Base-by-base conservation (phyloP, 2,113 vertebrate species). In the Neogale vison region DNA sequence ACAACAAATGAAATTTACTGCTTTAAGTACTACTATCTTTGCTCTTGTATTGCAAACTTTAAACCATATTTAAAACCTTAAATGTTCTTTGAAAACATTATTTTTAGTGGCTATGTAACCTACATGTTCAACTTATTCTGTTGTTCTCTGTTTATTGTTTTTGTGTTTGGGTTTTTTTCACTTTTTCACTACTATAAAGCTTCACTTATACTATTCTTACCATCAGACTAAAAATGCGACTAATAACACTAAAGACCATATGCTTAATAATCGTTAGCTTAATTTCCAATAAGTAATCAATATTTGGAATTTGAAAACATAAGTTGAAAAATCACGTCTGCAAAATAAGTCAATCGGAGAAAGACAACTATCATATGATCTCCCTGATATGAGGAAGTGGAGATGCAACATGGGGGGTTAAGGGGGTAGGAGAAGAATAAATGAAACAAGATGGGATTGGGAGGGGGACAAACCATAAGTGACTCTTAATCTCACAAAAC, bases 241-340 rank as follows among this genome's bases (percentile, higher is more conserved):
- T 17, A 31, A 61, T 8, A 72, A 71, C 36, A 96, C 13, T 26
- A 85, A 88, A 10, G 23, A 42, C 24, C 69, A 42, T 6, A 20
- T 65, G 42, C 67, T 84, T 93, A 86, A 52, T 57, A 26, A 59
- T 81, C 24, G 61, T 47, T 20, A 45, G 11, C 76, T 97, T 85
- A 92, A 86, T 50, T 52, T 72, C 39, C 65, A 89, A 39, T 52
- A 90, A n/a, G 39, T 86, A 69, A 52, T 69, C 52, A 47, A 69
- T 65, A 94, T 21, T 72, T 87, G 47, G 71, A n/a, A 29, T 50
- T 82, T 82, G 59, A 69, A 87, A 86, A 39, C 0, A 3, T 57
- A 90, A 77, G 14, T 4, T 57, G 57, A 97, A 80, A 90, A 67
- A 77, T 47, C 79, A 93, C 59, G 31, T 90, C 84, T 86, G 23